Conservation (phyloP, 2,113 vertebrate species). For the Cololabis saira region DNA sequence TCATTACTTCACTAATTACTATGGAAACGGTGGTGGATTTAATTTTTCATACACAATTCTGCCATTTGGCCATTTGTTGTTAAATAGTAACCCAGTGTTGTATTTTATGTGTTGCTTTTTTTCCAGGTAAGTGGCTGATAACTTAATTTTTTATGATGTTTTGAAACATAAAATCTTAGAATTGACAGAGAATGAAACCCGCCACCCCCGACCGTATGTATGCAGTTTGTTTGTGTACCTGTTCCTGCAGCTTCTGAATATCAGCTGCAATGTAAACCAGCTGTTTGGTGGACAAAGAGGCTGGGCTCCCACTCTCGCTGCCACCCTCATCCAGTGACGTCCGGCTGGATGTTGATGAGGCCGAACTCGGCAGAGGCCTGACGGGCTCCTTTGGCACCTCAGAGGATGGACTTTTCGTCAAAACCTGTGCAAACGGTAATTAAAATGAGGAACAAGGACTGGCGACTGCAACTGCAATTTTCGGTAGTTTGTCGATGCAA, state of each 20-base stretch:
- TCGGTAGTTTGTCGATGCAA: neutral
- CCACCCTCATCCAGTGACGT: slow-evolving; percentile 84
- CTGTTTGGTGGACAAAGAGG: slow-evolving; percentile 86
- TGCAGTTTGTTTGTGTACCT: slow-evolving; percentile 73
- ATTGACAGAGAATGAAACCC: neutral
- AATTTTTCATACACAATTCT: no score
- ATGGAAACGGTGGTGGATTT: no score
- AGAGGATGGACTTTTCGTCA: slow-evolving; percentile 79
- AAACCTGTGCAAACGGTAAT: slow-evolving; percentile 75
- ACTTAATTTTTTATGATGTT: no score
- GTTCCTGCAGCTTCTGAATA: slow-evolving; percentile 87
- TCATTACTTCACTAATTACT: neutral
- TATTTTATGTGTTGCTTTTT: no score
- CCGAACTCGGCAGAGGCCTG: slow-evolving; percentile 85
- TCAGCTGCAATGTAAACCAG: slow-evolving; percentile 88
- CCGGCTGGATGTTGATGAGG: slow-evolving; percentile 80
- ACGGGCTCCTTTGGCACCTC: slow-evolving; percentile 84
- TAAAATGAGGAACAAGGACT: neutral
- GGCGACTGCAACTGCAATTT: neutral
- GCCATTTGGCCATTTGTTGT: no score
- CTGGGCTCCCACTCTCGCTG: slow-evolving; percentile 75
- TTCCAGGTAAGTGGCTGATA: no score
- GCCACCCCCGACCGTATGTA: neutral
- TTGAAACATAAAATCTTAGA: no score
- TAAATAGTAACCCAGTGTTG: no score